Percentiles rank a stretch among this genome's conserved stretches.
Conservation (phyloP, 2,113 vertebrate genomes). For the Clinocottus analis region DNA sequence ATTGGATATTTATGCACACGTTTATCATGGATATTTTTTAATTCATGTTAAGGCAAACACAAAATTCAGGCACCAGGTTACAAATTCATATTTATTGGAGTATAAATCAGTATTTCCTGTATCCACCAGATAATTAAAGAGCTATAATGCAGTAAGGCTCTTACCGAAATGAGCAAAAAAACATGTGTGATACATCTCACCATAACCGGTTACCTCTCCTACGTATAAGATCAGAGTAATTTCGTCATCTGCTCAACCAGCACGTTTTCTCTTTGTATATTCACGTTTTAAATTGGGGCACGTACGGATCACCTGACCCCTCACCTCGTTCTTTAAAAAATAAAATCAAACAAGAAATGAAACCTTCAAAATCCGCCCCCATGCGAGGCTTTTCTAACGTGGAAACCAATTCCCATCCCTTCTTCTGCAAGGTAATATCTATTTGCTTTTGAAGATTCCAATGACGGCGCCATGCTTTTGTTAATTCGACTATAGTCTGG, state of each 20-base stretch:
- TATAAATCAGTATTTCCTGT: not conserved
- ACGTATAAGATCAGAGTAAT: not conserved
- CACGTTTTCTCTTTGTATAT: not conserved
- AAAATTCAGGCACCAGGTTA: not conserved
- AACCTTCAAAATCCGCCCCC: not conserved
- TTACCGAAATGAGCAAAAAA: not conserved
- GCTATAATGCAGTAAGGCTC: not conserved
- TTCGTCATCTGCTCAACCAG: not conserved
- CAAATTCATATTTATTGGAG: not conserved
- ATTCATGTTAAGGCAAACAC: not conserved
- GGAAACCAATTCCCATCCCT: not conserved
- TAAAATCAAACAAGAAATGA: not conserved
- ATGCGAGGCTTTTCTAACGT: not conserved
- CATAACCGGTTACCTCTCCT: not conserved
- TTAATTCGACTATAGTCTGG: slow-evolving; percentile 17
- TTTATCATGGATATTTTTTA: no score
- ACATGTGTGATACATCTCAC: not conserved
- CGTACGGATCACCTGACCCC: not conserved
- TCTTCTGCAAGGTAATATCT: not conserved
- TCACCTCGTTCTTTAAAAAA: no score
- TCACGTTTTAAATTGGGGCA: not conserved
- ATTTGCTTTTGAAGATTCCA: slow-evolving; percentile 10
- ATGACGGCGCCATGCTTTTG: not conserved
- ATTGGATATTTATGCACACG: not conserved
- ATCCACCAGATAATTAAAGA: no score